Evolutionary conservation across 2,888 invertebrate species (phyloP), one percentile per base, ranked within the genome.

Genomic region (Siphonodentalium dalli): DNA sequence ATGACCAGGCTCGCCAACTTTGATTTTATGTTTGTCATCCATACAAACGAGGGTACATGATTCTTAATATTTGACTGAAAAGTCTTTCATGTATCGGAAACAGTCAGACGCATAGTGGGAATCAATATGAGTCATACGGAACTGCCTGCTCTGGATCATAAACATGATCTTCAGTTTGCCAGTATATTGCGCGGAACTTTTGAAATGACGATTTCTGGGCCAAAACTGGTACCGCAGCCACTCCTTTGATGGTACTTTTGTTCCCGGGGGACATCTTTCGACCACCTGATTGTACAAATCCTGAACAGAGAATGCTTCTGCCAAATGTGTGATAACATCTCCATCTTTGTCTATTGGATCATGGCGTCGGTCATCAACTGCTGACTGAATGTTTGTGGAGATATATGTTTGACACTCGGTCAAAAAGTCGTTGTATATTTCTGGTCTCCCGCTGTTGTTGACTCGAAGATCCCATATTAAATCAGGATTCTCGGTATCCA

Each of bases 81-180:
- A 46, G 15, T 46, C 46, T 46, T 46, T 46, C 28, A 27, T 7
- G n/a, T 46, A 46, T n/a, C 49, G 7, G 41, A 41, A 33, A 7
- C 40, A 4, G 9, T 29, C 49, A 21, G 49, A 49, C 6, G 33
- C 29, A 49, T 49, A 49, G 23, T 49, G 49, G 27, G 41, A 41
- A 18, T 49, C 49, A 20, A 21, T 26, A 29, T 46, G 50, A 13
- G 13, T 37, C 21, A 39, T 46, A 21, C 51, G 27, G 34, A 46
- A 56, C 28, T 56, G 56, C 11, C 56, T 27, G 35, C 47, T 57
- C 23, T 51, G 47, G 11, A 57, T 46, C 42, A 51, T 56, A 34
- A 55, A 45, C 43, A 51, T 56, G 24, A 56, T 34, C 31, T 45
- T 56, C n/a, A 51, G 33, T 23, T 38, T 45, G n/a, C 56, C 56